These are phyloP conservation scores for Netelia melanura DNA, from an alignment of 2,888 invertebrate species.

Conservation along the genomic window DNA sequence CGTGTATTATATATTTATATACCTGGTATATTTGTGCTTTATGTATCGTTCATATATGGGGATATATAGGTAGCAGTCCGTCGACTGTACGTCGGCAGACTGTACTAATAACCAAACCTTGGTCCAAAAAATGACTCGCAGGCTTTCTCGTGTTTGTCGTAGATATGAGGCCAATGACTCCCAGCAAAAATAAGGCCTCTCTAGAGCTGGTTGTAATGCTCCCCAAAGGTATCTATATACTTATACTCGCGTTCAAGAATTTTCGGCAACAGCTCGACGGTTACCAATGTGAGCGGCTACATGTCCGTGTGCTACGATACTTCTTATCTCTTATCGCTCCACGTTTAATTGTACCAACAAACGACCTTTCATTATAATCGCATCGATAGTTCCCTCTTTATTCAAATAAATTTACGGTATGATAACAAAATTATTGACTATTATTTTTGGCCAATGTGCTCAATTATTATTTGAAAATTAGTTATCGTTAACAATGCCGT, in stretches of 20 bases:
- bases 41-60: not conserved
- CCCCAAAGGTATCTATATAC: not conserved
- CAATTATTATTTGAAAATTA: too few species aligned
- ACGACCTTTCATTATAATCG: too few species aligned
- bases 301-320: conserved; percentile 6
- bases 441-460: too few species aligned
- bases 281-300: conserved; percentile 6
- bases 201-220: not conserved
- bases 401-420: too few species aligned
- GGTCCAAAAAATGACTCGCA: conserved; percentile 70
- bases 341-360: too few species aligned
- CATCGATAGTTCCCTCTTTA: too few species aligned
- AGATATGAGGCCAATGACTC: conserved; percentile 83
- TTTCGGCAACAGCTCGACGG: not conserved
- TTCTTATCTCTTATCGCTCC: conserved; percentile 17
- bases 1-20: not conserved
- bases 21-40: not conserved
- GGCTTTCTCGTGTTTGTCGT: conserved; percentile 81
- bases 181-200: conserved; percentile 69
- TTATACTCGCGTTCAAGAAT: not conserved
- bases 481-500: too few species aligned
- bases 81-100: not conserved
- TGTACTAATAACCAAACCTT: not conserved
- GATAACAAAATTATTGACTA: too few species aligned
- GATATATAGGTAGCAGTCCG: not conserved